A percentile compares a stretch with the other conserved stretches of the same genome.
Conservation (phyloP, 92 coral and sea anemone genomes). For the Virgularia gustaviana region DNA sequence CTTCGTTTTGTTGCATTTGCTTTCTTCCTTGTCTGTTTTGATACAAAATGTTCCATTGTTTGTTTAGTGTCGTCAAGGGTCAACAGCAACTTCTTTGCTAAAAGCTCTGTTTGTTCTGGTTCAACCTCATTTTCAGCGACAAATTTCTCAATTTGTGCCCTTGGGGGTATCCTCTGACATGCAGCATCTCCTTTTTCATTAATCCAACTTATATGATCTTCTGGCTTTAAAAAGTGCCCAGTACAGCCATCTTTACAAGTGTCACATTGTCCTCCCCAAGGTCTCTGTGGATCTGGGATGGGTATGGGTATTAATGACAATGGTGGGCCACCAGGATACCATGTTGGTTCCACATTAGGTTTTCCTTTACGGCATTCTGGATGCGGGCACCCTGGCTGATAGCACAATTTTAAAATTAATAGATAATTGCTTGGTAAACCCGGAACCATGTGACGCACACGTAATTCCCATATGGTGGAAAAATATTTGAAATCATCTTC, state of each 20-base stretch:
- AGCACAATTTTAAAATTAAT: conserved; percentile 38
- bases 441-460: background rate
- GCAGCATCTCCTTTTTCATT: conserved; percentile 21
- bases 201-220: conserved; percentile 10
- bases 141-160: conserved; percentile 20
- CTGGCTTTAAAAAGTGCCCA: conserved; percentile 18
- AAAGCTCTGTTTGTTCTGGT: background rate
- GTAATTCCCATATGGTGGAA: background rate
- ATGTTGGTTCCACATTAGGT: conserved; percentile 10
- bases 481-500: background rate
- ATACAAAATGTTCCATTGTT: background rate
- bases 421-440: background rate
- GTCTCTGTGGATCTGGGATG: conserved; percentile 20
- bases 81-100: conserved; percentile 14
- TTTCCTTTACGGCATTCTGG: conserved; percentile 39
- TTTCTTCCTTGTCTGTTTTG: background rate
- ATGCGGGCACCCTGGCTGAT: conserved; percentile 32
- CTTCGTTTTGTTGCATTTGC: conserved; percentile 17
- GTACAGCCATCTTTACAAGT: background rate
- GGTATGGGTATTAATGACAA: conserved; percentile 29
- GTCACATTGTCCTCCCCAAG: conserved; percentile 18
- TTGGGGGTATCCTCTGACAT: conserved; percentile 28
- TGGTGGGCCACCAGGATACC: conserved; percentile 47
- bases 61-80: conserved; percentile 10
- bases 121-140: conserved; percentile 7